phyloP scores from a whole-genome alignment of 2,888 invertebrate genomes.

The Pheosia gnoma region DNA sequence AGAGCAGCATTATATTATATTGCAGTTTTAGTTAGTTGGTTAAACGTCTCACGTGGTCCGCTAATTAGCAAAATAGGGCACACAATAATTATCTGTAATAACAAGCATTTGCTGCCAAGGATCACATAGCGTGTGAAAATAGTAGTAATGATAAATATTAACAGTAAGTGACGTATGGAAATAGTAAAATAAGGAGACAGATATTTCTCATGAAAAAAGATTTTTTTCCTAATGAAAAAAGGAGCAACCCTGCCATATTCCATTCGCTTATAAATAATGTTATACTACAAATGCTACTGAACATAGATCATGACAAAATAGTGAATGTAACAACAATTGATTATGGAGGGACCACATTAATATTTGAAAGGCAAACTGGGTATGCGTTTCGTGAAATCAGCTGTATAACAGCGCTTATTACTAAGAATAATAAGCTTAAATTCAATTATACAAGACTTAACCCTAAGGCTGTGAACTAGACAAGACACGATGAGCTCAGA shows the following conservation, averaged over 20 bases:
- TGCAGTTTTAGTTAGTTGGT: slow-evolving; percentile 26
- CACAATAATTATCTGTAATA: slow-evolving; percentile 6
- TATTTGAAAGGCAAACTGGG: not conserved
- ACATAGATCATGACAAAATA: no score
- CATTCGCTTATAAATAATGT: no score
- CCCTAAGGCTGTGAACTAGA: slow-evolving; percentile 5
- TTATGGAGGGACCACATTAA: not conserved
- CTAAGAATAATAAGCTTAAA: not conserved
- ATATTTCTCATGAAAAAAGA: no score
- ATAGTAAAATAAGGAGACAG: no score
- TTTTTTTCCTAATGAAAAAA: no score
- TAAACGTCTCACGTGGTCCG: slow-evolving; percentile 30
- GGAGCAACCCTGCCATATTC: no score
- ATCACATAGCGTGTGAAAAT: no score
- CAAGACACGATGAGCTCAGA: slow-evolving; percentile 7
- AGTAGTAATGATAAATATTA: no score
- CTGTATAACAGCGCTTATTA: not conserved
- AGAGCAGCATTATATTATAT: slow-evolving; percentile 2
- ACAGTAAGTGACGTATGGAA: no score
- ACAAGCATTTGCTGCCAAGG: not conserved
- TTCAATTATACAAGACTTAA: slow-evolving; percentile 11
- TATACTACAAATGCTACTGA: no score
- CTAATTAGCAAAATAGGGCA: slow-evolving; percentile 46
- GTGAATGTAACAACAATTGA: no score
- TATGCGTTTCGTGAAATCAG: not conserved